These are phyloP conservation scores for Loris lydekkerianus DNA, from an alignment of 2,797 vertebrate species.

Conservation along the genomic window DNA sequence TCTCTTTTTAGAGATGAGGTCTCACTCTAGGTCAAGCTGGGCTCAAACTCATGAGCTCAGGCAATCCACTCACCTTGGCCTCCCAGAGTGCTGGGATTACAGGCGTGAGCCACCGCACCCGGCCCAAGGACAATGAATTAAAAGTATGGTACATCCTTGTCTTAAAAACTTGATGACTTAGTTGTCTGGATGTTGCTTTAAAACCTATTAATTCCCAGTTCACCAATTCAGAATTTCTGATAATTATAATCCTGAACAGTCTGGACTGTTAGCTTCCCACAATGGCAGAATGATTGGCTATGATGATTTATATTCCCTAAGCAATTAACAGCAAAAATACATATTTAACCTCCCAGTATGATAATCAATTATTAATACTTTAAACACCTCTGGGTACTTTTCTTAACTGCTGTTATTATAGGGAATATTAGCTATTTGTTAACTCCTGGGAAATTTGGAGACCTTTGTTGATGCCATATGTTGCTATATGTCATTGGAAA, in stretches of 20 bases:
- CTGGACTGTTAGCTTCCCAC: not conserved
- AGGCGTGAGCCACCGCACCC: too few species aligned
- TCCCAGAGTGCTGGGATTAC: too few species aligned
- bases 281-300: not conserved
- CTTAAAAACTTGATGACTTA: not conserved
- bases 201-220: not conserved
- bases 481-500: not conserved
- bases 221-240: not conserved
- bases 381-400: not conserved
- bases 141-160: not conserved
- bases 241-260: not conserved
- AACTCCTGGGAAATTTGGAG: not conserved
- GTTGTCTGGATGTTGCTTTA: not conserved
- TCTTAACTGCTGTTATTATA: not conserved
- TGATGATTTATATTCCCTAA: not conserved
- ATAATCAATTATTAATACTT: not conserved
- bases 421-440: not conserved
- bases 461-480: not conserved
- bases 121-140: not conserved
- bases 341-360: not conserved
- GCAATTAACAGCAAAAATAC: not conserved
- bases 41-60: too few species aligned
- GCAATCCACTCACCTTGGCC: too few species aligned
- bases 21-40: too few species aligned
- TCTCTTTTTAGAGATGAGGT: too few species aligned